Base-by-base conservation (phyloP, 2,888 invertebrate genomes). In the Liposcelis brunnea region DNA sequence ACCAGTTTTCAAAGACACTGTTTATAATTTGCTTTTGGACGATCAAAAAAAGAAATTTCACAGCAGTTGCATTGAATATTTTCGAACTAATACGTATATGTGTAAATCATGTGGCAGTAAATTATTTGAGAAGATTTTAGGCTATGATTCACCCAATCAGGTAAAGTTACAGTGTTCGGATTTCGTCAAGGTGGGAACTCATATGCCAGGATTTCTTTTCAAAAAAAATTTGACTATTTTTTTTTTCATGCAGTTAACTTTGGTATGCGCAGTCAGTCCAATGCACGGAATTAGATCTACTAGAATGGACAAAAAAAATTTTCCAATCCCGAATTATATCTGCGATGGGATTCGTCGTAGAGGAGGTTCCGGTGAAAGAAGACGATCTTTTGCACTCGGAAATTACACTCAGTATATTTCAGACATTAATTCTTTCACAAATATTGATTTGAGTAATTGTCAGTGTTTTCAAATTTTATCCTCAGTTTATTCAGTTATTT, bases 31-130 rank as follows among this genome's bases (percentile, higher is more conserved):
- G 40, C 58, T 77, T 34, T 75, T 76, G 0, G 74, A 75, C 49
- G 67, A 62, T 50, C 76, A 76, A 53, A 74, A 75, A 58, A 67
- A 68, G 35, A 72, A 73, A 48, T 68, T 74, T 57, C 77, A 77
- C 52, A 63, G 63, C 0, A 26, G 26, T 8, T 6, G 26, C 26
- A 26, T 26, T 6, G 26, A 26, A 6, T 76, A 69, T 53, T 54
- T 77, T 44, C 72, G 73, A 54, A 68, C 68, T 6, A 69, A 71
- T 53, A 72, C 74, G 0, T 64, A 67, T 43, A 66, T 71, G 26
- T 77, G 77, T 52, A 51, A 56, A 2, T 55, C 66, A 1, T 77
- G 77, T 50, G 75, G 75, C 0, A 63, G 65, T 31, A 72, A 71
- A 11, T 67, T 64, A 47, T 77, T 77, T 53, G 57, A 58, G 0